Evolutionary conservation across 53 echinoderm and acorn worm species (phyloP).

Genomic region (Mesocentrotus franciscanus): DNA sequence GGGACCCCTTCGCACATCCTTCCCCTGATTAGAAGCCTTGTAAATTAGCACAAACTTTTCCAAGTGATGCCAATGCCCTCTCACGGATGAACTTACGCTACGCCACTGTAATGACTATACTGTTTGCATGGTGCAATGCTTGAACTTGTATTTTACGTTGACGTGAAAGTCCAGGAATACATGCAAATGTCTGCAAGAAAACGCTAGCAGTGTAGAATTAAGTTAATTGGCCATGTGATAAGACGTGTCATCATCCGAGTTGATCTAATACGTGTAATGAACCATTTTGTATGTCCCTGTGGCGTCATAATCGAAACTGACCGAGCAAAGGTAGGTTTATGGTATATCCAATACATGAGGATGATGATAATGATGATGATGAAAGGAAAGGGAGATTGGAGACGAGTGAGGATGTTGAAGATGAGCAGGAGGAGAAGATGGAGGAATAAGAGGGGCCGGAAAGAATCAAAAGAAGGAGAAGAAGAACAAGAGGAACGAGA

Average conservation of each 20-base stretch:
- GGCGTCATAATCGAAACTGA: background rate
- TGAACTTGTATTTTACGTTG: background rate
- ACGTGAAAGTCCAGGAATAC: background rate
- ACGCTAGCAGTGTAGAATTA: background rate
- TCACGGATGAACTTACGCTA: too few species aligned
- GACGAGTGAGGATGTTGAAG: too few species aligned
- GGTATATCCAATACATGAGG: background rate
- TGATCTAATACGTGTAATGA: slow-evolving; percentile 18
- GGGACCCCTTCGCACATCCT: too few species aligned
- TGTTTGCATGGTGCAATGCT: background rate
- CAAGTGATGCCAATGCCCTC: too few species aligned
- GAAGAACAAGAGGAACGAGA: too few species aligned
- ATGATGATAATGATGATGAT: background rate
- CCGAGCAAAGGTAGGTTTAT: background rate
- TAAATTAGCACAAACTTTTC: too few species aligned
- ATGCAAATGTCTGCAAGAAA: background rate
- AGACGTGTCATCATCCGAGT: background rate
- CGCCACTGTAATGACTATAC: background rate
- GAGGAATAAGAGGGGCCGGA: too few species aligned
- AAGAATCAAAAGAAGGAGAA: too few species aligned
- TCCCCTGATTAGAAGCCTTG: too few species aligned
- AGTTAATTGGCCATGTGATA: background rate
- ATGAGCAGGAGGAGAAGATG: too few species aligned
- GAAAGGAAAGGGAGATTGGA: too few species aligned
- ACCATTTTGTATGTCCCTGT: background rate